These are phyloP conservation scores for Suricata suricatta DNA, from an alignment of 2,113 vertebrate genomes.

Conservation along the genomic window DNA sequence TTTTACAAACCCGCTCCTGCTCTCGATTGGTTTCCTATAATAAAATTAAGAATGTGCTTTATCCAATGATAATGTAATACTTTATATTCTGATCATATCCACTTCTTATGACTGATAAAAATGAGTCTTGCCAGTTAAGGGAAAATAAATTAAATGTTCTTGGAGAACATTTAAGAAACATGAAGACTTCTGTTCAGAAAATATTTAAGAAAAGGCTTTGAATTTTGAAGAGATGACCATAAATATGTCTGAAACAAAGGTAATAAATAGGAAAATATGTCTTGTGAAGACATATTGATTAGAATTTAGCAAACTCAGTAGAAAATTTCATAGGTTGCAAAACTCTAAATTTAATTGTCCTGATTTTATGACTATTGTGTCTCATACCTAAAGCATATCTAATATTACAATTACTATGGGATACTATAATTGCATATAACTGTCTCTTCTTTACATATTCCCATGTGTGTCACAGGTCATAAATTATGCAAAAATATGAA, in stretches of 20 bases:
- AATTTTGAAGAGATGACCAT: slow-evolving; percentile 30
- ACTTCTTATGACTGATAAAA: background rate
- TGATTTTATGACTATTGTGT: background rate
- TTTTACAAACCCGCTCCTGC: background rate
- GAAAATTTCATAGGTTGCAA: background rate
- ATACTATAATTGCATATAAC: background rate
- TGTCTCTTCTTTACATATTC: slow-evolving; percentile 53
- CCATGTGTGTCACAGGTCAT: slow-evolving; percentile 56
- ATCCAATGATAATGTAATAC: background rate
- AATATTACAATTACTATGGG: slow-evolving; percentile 46
- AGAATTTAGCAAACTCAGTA: background rate
- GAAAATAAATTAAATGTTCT: background rate
- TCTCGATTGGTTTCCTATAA: background rate
- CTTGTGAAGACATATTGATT: background rate
- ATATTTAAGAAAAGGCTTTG: background rate
- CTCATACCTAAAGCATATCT: background rate
- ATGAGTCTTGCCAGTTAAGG: background rate
- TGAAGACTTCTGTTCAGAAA: background rate
- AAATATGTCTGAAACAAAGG: background rate
- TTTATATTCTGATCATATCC: background rate
- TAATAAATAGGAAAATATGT: background rate
- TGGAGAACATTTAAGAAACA: slow-evolving; percentile 12
- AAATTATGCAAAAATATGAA: slow-evolving; percentile 39
- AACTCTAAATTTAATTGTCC: background rate
- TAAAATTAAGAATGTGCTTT: background rate